Percentiles rank a stretch among this genome's conserved stretches.
These are phyloP conservation scores for Zelleria hepariella DNA, from an alignment of 2,888 invertebrate genomes.

Conservation along the genomic window DNA sequence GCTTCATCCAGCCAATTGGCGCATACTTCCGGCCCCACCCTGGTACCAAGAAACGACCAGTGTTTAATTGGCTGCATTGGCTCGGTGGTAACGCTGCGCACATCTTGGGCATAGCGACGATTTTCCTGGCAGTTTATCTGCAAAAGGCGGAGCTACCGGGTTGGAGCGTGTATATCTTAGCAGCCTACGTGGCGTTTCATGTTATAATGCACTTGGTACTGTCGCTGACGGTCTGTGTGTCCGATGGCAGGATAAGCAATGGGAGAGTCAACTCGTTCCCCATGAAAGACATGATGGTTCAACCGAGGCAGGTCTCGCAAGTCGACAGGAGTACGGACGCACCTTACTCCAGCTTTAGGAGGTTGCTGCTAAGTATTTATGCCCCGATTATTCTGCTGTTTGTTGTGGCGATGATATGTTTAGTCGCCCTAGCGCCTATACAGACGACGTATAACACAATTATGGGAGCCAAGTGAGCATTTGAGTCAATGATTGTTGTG, in stretches of 20 bases:
- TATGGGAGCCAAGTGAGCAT: slow-evolving; percentile 31
- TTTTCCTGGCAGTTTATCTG: slow-evolving; percentile 92
- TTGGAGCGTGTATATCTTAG: slow-evolving; percentile 90
- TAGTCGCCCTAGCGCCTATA: slow-evolving; percentile 83
- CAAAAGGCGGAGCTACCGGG: slow-evolving; percentile 88
- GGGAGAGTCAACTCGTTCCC: slow-evolving; percentile 86
- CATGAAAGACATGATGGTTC: slow-evolving; percentile 85
- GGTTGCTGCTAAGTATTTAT: slow-evolving; percentile 84
- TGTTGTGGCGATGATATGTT: slow-evolving; percentile 79
- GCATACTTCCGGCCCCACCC: slow-evolving; percentile 90
- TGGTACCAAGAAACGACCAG: slow-evolving; percentile 80
- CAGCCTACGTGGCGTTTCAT: slow-evolving; percentile 91
- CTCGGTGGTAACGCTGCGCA: slow-evolving; percentile 89
- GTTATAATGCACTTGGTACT: slow-evolving; percentile 88
- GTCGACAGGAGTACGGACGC: slow-evolving; percentile 82
- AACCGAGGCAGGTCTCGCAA: slow-evolving; percentile 73
- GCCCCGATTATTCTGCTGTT: slow-evolving; percentile 78
- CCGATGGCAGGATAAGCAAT: slow-evolving; percentile 79
- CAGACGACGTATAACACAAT: slow-evolving; percentile 71
- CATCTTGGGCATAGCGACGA: slow-evolving; percentile 89
- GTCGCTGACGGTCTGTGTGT: slow-evolving; percentile 82
- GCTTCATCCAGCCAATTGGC: slow-evolving; percentile 88
- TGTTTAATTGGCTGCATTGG: slow-evolving; percentile 96
- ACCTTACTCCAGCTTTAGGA: slow-evolving; percentile 85
- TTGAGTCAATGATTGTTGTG: neutral